Evolutionary conservation across 2,888 invertebrate genomes (phyloP).

Genomic region (Galeruca laticollis): DNA sequence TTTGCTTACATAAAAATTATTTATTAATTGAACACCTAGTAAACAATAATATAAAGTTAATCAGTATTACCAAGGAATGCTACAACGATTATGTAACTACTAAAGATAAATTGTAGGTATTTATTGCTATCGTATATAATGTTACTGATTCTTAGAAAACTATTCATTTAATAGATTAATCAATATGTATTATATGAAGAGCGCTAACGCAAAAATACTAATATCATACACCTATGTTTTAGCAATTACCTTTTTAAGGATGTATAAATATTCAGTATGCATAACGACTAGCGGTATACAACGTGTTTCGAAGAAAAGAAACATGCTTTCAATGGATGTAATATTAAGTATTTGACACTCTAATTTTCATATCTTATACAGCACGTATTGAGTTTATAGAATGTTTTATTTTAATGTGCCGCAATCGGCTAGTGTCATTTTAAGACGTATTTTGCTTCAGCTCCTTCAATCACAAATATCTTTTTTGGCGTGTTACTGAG

Average conservation of each 20-base stretch:
- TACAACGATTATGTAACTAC: background rate
- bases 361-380: background rate
- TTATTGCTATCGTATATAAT: slow-evolving; percentile 2
- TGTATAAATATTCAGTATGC: background rate
- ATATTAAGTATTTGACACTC: background rate
- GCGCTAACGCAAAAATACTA: slow-evolving; percentile 21
- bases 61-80: background rate
- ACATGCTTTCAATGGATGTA: slow-evolving; percentile 4
- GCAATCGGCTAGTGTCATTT: no score
- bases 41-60: background rate
- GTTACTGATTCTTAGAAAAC: slow-evolving; percentile 9
- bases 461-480: no score
- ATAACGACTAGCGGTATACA: background rate
- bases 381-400: no score
- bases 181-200: slow-evolving; percentile 15
- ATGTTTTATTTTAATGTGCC: background rate
- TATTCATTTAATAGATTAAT: slow-evolving; percentile 1
- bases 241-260: slow-evolving; percentile 15
- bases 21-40: background rate
- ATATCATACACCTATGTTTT: slow-evolving; percentile 15
- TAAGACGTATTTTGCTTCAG: no score
- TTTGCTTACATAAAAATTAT: no score
- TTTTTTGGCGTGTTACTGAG: no score
- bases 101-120: background rate
- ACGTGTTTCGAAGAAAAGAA: background rate